phyloP scores from a whole-genome alignment of 1,140 invertebrate species.

The Pseudomyrmex pallidus region DNA sequence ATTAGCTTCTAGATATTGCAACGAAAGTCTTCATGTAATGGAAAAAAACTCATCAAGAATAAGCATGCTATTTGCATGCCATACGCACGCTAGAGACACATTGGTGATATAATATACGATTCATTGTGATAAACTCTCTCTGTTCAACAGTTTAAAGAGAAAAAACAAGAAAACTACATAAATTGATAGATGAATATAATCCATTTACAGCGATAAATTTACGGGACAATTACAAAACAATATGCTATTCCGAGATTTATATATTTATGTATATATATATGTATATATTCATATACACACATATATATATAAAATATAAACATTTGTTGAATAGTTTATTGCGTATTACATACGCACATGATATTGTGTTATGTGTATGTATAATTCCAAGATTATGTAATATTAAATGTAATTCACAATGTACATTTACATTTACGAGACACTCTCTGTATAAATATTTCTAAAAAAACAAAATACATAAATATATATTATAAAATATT shows the following conservation, averaged over 20 bases:
- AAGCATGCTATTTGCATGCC: slow-evolving; percentile 33
- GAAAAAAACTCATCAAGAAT: slow-evolving; percentile 11
- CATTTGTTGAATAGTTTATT: slow-evolving; percentile 71
- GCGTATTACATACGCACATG: slow-evolving; percentile 57
- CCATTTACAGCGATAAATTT: slow-evolving; percentile 64
- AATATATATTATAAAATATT: slow-evolving; percentile 76
- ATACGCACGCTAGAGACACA: slow-evolving; percentile 61
- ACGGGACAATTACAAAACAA: slow-evolving; percentile 63
- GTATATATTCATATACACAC: too few species aligned
- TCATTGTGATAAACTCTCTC: slow-evolving; percentile 68
- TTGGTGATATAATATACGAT: slow-evolving; percentile 65
- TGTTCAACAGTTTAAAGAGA: slow-evolving; percentile 76
- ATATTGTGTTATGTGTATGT: slow-evolving; percentile 81
- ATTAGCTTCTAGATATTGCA: slow-evolving; percentile 41
- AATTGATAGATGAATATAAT: slow-evolving; percentile 51
- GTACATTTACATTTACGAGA: slow-evolving; percentile 78
- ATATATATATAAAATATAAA: slow-evolving; percentile 45
- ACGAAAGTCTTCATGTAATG: slow-evolving; percentile 38
- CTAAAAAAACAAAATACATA: slow-evolving; percentile 76
- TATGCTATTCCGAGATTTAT: slow-evolving; percentile 69
- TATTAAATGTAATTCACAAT: slow-evolving; percentile 82
- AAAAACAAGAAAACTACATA: slow-evolving; percentile 34
- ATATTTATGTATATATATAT: too few species aligned
- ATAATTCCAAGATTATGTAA: slow-evolving; percentile 79
- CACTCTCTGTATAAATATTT: slow-evolving; percentile 82